phyloP scores from a whole-genome alignment of 1,140 invertebrate species.

The Drosophila ananassae region DNA sequence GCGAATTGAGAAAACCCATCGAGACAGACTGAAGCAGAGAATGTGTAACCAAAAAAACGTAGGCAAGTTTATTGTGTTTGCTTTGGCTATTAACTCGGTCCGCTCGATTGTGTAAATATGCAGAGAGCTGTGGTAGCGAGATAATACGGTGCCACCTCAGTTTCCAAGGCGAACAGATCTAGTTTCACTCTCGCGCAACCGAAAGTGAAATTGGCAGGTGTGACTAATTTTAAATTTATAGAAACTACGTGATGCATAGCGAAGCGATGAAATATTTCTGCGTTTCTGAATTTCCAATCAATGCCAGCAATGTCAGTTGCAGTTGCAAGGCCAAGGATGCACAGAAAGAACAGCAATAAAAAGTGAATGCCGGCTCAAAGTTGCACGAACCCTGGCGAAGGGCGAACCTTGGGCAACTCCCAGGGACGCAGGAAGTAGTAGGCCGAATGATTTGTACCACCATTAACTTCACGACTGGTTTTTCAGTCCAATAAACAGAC shows the following conservation, averaged over 20 bases:
- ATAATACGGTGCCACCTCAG: conserved; percentile 29
- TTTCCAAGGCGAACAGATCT: conserved; percentile 31
- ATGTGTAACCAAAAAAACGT: conserved; percentile 55
- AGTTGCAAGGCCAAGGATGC: not conserved
- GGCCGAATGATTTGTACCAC: conserved; percentile 27
- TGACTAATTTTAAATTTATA: conserved; percentile 60
- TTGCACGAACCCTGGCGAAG: conserved; percentile 65
- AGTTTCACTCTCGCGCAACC: conserved; percentile 44
- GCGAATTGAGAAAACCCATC: conserved; percentile 43
- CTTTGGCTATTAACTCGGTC: conserved; percentile 51
- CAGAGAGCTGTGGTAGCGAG: conserved; percentile 11
- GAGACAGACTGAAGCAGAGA: conserved; percentile 6
- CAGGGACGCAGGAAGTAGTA: conserved; percentile 68
- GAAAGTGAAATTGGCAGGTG: conserved; percentile 67
- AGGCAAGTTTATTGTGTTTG: conserved; percentile 49
- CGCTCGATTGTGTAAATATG: conserved; percentile 61
- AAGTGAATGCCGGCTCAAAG: conserved; percentile 57
- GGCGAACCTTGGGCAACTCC: conserved; percentile 48
- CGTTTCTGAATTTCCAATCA: conserved; percentile 23
- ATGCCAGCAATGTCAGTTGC: not conserved
- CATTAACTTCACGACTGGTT: conserved; percentile 55
- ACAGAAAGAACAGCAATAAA: conserved; percentile 8
- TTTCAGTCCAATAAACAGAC: conserved; percentile 25
- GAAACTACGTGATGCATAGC: conserved; percentile 33
- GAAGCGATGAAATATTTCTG: conserved; percentile 30